A percentile compares a stretch with the other conserved stretches of the same genome.
These are phyloP conservation scores for Plodia interpunctella DNA, from an alignment of 1,140 invertebrate genomes.

Conservation along the genomic window DNA sequence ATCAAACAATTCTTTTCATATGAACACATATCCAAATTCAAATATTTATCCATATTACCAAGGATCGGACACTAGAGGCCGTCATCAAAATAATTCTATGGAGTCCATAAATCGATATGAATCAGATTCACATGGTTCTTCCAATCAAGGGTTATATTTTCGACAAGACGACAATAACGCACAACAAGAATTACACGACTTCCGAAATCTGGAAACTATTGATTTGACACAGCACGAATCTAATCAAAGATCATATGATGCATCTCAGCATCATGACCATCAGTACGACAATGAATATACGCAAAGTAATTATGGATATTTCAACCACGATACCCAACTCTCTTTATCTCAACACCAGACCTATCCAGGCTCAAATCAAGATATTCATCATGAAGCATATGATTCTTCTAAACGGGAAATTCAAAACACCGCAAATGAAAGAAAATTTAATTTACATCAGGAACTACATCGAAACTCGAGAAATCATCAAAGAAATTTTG, in stretches of 20 bases:
- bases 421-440: background rate
- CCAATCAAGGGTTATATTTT: background rate
- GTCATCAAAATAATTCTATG: background rate
- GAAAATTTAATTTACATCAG: background rate
- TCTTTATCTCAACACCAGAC: background rate
- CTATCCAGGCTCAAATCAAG: background rate
- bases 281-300: background rate
- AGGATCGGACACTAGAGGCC: background rate
- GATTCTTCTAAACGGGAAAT: background rate
- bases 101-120: background rate
- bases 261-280: background rate
- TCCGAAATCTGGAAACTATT: background rate
- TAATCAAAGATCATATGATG: conserved; percentile 1
- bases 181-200: background rate
- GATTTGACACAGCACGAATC: background rate
- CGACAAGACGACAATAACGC: background rate
- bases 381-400: background rate
- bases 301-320: background rate
- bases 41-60: too few relatives aligned
- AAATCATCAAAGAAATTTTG: background rate
- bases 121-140: background rate
- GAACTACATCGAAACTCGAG: background rate
- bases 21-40: too few relatives aligned
- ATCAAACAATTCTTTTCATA: too few relatives aligned
- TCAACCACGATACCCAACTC: background rate